These are phyloP conservation scores for Hylyphantes graminicola DNA, from an alignment of 1,140 invertebrate genomes.

Conservation along the genomic window DNA sequence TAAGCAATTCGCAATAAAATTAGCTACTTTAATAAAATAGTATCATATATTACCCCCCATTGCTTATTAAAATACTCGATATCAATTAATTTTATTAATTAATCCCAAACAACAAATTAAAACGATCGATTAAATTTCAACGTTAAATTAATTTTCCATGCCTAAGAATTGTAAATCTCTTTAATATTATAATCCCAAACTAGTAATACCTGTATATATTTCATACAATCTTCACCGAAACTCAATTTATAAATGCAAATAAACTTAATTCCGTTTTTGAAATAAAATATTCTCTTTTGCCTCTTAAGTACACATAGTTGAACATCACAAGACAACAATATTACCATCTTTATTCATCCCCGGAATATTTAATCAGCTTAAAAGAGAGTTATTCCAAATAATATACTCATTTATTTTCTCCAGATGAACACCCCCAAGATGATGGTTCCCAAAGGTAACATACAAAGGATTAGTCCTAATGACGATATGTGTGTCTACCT, in stretches of 20 bases:
- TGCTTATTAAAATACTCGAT: too few species aligned
- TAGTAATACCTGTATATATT: too few species aligned
- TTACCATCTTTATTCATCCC: not conserved
- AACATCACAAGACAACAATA: not conserved
- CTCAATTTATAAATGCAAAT: not conserved
- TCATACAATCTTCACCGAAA: too few species aligned
- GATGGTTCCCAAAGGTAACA: not conserved
- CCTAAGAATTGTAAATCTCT: too few species aligned
- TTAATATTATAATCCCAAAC: too few species aligned
- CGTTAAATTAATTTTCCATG: too few species aligned
- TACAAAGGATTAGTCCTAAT: slow-evolving; percentile 2
- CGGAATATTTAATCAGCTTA: slow-evolving; percentile 13
- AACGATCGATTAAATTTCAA: too few species aligned
- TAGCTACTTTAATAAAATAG: too few species aligned
- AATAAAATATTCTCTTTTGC: not conserved
- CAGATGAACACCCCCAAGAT: not conserved
- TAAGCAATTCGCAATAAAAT: too few species aligned
- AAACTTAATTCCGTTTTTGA: not conserved
- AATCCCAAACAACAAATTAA: too few species aligned
- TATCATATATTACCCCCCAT: too few species aligned
- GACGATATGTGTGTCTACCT: not conserved
- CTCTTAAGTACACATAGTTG: not conserved
- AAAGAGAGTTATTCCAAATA: not conserved
- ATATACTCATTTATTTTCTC: slow-evolving; percentile 3
- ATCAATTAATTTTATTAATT: too few species aligned